Evolutionary conservation across 2,888 invertebrate species (phyloP), one percentile per base, ranked within the genome.

Genomic region (Arctia plantaginis): DNA sequence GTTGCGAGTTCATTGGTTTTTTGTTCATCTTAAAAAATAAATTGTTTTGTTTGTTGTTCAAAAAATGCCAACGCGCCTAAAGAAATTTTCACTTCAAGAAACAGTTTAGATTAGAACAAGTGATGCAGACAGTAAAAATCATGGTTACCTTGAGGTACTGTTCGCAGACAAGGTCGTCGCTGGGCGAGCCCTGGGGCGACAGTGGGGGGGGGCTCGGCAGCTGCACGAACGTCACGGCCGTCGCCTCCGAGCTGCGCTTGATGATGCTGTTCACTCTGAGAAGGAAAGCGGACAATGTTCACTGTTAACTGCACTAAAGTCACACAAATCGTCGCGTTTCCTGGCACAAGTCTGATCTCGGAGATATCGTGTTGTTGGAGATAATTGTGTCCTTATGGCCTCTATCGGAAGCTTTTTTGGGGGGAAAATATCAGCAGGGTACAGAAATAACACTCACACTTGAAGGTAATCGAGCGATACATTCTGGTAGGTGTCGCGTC

Each of bases 141-240:
- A 6, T 18, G 23, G 27, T 62, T 81, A 94, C 95, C 91, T 91
- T 92, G 23, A 95, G 79, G 81, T 95, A 95, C 70, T 92, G 92
- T 73, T 93, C 90, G 75, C 91, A 90, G 18, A 90, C 75, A 0
- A 82, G 59, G 23, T 91, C 90, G 75, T 91, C 89, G 74, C 78
- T 18, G 0, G 77, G 33, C 0, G 91, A 86, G 51, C 8, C 20
- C 64, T 88, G 86, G 75, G 88, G 86, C 18, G 92, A 89, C 72
- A 91, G 96, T 92, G 0, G 99, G 99, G 27, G 99, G 99, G 13
- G 97, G 96, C 0, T 35, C 35, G 99, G 99, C 74, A 99, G 96
- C 93, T 99, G 99, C 66, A 99, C 96, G 91, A 99, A 99, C 3
- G 98, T 97, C 12, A 99, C 97, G 0, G 99, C 99, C 0, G 99